Percentiles rank a stretch among this genome's conserved stretches.
Evolutionary conservation across 2,888 invertebrate genomes (phyloP).

Genomic region (Tanypteryx hageni): DNA sequence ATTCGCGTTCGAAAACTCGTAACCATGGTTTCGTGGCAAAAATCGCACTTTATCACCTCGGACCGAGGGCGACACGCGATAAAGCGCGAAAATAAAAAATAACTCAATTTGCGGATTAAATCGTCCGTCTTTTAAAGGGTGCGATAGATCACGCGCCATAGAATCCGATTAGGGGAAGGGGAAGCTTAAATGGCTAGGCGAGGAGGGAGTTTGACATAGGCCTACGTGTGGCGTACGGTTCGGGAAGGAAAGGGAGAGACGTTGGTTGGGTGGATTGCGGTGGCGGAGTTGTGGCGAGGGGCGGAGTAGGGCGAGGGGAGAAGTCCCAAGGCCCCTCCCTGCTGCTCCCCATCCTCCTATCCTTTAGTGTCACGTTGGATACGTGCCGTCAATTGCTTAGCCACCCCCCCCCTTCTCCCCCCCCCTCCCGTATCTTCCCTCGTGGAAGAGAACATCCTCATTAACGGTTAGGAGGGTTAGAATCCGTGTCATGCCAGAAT

Average conservation of each 20-base stretch:
- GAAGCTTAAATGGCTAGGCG: neutral
- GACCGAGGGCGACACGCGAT: no score
- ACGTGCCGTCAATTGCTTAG: conserved; percentile 45
- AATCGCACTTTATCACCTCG: no score
- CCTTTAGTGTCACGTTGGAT: conserved; percentile 17
- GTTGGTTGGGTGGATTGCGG: neutral
- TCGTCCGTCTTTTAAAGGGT: no score
- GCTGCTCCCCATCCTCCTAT: neutral
- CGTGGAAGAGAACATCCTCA: conserved; percentile 47
- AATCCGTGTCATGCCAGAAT: conserved; percentile 46
- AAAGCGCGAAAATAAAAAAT: no score
- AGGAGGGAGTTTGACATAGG: neutral
- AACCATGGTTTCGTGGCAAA: no score
- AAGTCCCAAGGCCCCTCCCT: neutral
- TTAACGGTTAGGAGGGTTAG: conserved; percentile 48
- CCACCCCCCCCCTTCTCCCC: neutral
- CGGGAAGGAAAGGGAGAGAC: neutral
- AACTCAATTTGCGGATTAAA: no score
- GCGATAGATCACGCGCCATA: no score
- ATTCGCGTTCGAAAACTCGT: no score
- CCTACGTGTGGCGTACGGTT: neutral
- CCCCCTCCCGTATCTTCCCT: conserved; percentile 7
- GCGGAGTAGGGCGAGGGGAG: neutral
- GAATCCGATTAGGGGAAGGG: no score
- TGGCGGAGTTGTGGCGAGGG: neutral